Evolutionary conservation across 64 coral and sea anemone genomes (phyloP).

Genomic region (Trachythela sp.): DNA sequence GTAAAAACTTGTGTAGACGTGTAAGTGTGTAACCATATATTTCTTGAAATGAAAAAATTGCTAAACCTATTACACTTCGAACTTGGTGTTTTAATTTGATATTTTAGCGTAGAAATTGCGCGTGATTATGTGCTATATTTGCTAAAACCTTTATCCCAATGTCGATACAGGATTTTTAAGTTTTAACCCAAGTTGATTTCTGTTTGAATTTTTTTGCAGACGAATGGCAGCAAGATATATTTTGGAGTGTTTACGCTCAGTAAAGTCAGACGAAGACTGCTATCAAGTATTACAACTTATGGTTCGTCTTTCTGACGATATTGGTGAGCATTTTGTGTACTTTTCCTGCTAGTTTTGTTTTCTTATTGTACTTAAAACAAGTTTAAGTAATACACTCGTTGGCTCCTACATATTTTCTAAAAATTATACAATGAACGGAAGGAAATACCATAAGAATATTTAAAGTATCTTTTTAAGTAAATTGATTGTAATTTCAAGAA

Average conservation of each 20-base stretch:
- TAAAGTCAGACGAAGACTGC: constrained; percentile 77
- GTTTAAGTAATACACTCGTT: background rate
- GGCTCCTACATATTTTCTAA: constrained; percentile 34
- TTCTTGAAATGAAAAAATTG: background rate
- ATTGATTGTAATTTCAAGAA: too few species aligned
- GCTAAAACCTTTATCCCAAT: too few species aligned
- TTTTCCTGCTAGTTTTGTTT: background rate
- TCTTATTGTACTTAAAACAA: background rate
- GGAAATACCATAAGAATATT: too few species aligned
- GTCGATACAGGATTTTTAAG: too few species aligned
- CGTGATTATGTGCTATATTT: background rate
- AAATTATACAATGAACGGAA: background rate
- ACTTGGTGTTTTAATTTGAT: background rate
- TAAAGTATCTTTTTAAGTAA: too few species aligned
- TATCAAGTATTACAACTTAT: constrained; percentile 81
- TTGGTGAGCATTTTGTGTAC: constrained; percentile 52
- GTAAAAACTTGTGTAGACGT: constrained; percentile 39
- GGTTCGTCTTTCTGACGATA: constrained; percentile 87
- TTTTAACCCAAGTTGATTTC: too few species aligned
- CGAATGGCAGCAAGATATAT: constrained; percentile 94
- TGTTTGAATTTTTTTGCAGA: constrained; percentile 52
- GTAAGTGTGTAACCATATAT: background rate
- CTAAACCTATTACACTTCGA: background rate
- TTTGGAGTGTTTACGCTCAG: constrained; percentile 69
- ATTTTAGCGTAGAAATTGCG: background rate